Percentiles rank a stretch among this genome's conserved stretches.
These are phyloP conservation scores for Artibeus lituratus DNA, from an alignment of 2,797 vertebrate genomes.

Conservation along the genomic window DNA sequence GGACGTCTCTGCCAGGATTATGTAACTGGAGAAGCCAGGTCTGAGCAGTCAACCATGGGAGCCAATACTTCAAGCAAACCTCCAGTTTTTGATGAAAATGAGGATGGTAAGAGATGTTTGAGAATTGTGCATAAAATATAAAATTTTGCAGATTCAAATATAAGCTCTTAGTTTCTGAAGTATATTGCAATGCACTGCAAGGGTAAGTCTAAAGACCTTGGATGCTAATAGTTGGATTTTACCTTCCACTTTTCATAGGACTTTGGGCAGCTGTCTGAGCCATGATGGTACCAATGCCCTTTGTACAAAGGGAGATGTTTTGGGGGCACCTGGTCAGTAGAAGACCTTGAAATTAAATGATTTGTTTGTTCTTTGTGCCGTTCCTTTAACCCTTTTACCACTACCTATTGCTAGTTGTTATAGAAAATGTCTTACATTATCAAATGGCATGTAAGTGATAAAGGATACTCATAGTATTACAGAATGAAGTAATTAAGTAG, in stretches of 20 bases:
- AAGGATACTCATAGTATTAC: background rate
- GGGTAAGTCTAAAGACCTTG: background rate
- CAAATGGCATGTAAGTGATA: background rate
- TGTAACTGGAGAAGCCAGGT: conserved; percentile 31
- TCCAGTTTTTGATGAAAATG: conserved; percentile 73
- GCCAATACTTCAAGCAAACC: conserved; percentile 83
- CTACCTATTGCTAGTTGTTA: background rate
- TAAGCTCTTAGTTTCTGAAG: background rate
- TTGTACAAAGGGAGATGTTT: background rate
- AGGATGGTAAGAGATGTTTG: conserved; percentile 81
- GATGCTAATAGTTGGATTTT: background rate
- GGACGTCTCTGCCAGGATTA: background rate
- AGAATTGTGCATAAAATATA: background rate
- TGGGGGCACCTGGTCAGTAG: background rate
- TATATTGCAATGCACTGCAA: background rate
- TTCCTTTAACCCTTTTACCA: background rate
- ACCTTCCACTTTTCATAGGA: background rate
- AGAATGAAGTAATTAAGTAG: background rate
- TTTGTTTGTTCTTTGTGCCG: background rate
- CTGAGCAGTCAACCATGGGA: conserved; percentile 79
- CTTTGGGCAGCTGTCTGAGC: background rate
- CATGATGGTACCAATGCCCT: background rate
- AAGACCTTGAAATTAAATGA: background rate
- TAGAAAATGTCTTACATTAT: background rate
- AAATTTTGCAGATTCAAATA: background rate